Conservation (phyloP, 2,888 invertebrate species). For the Eupeodes latifasciatus region DNA sequence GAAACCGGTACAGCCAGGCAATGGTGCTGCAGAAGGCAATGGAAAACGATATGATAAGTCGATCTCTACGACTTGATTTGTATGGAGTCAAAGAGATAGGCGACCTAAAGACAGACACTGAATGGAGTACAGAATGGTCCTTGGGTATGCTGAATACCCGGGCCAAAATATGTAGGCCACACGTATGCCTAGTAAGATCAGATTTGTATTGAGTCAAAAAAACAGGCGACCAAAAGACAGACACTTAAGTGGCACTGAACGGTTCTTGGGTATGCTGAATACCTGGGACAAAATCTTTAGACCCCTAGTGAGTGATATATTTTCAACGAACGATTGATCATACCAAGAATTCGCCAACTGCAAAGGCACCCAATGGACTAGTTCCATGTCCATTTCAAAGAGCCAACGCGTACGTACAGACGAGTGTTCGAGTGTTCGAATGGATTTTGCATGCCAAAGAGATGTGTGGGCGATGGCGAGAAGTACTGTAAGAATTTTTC, state of each 20-base stretch:
- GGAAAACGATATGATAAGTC: too few relatives aligned
- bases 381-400: slow-evolving; percentile 87
- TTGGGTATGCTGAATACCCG: too few relatives aligned
- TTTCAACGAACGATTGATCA: slow-evolving; percentile 83
- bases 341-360: slow-evolving; percentile 82
- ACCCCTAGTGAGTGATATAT: slow-evolving; percentile 81
- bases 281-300: slow-evolving; percentile 82
- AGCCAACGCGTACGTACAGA: too few relatives aligned
- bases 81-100: too few relatives aligned
- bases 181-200: too few relatives aligned
- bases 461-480: slow-evolving; percentile 91
- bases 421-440: slow-evolving; percentile 90
- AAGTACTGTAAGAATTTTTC: slow-evolving; percentile 92
- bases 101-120: too few relatives aligned
- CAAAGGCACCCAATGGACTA: slow-evolving; percentile 86
- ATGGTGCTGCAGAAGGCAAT: too few relatives aligned
- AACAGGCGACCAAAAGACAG: slow-evolving; percentile 80
- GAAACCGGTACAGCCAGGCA: too few relatives aligned
- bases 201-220: slow-evolving; percentile 82
- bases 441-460: slow-evolving; percentile 90
- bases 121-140: too few relatives aligned
- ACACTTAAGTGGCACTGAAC: slow-evolving; percentile 80
- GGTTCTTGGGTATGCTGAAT: slow-evolving; percentile 79
- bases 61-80: too few relatives aligned
- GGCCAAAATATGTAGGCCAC: too few relatives aligned